Base-by-base conservation (phyloP, 2,797 vertebrate genomes). In the Acanthornis magna region DNA sequence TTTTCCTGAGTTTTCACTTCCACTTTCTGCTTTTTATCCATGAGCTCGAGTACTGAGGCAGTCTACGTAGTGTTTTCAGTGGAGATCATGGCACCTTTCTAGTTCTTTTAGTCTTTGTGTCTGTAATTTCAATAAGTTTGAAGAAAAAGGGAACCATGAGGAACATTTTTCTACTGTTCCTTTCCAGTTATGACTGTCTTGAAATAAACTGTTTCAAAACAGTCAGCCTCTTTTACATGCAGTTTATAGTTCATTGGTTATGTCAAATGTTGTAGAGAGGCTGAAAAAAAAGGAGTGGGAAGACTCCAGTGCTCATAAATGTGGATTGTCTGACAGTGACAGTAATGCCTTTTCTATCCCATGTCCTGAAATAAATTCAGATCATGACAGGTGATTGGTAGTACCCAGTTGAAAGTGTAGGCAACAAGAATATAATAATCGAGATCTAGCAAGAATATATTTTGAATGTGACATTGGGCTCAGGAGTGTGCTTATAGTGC, bases 1-100 rank as follows among this genome's bases (percentile, higher is more conserved):
- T 89, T 89, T 81, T 94, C 29, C 55, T 82, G 61, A 40, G 43
- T 68, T 88, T 93, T 77, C 73, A 26, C 55, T 87, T 93, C 63
- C 38, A 63, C 40, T 38, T 86, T 61, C 61, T 93, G 68, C 61
- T 83, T 93, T 92, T 93, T 65, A 43, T 89, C 73, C 48, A n/a
- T 77, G 29, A 89, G 38, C 38, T 92, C 23, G 76, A 85, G 63
- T 73, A 70, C 55, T 48, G 29, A 87, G 61, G 53, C 67, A 63
- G 55, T 51, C n/a, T 81, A 14, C 48, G 6, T 8, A 45, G 43
- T 54, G n/a, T 84, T 91, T 89, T 93, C 67, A 55, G 63, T 81
- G 32, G 65, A 67, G 53, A 91, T 86, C 66, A 42, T 14, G 19
- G 72, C 54, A 83, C 8, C 30, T 85, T 78, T 58, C 47, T 32